Evolutionary conservation across 2,113 vertebrate species (phyloP).

Genomic region (Porphyrio hochstetteri): DNA sequence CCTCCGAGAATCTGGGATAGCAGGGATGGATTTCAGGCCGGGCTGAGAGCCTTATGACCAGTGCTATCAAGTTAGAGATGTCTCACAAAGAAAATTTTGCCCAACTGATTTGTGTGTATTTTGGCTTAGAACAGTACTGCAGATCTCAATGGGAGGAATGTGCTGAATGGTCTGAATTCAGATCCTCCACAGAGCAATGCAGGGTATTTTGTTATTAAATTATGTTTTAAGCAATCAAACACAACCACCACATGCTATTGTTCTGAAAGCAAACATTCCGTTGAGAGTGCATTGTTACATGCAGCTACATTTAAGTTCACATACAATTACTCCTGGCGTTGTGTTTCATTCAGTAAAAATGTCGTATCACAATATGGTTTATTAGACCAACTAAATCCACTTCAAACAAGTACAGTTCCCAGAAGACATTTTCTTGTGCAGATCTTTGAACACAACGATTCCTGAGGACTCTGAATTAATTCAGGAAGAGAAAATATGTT

Average conservation of each 20-base stretch:
- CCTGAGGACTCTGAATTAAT: not conserved
- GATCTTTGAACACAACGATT: not conserved
- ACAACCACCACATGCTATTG: not conserved
- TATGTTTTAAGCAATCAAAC: not conserved
- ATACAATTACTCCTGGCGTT: not conserved
- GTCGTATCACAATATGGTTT: not conserved
- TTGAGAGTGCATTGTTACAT: not conserved
- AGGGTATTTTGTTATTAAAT: not conserved
- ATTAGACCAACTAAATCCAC: not conserved
- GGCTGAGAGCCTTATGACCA: not conserved
- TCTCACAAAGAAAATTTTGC: not conserved
- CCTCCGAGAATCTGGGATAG: not conserved
- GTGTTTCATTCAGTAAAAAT: not conserved
- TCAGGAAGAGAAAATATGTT: not conserved
- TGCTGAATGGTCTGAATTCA: conserved; percentile 41
- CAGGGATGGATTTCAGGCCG: not conserved
- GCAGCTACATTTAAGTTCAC: not conserved
- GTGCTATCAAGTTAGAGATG: not conserved
- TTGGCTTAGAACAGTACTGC: not conserved
- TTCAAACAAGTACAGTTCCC: not conserved
- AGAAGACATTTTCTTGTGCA: not conserved
- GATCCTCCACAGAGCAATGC: not conserved
- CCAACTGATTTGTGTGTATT: not conserved
- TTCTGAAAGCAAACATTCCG: not conserved
- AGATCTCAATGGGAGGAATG: conserved; percentile 36